These are phyloP conservation scores for Nyctibius grandis DNA, from an alignment of 2,797 vertebrate species.

Conservation along the genomic window DNA sequence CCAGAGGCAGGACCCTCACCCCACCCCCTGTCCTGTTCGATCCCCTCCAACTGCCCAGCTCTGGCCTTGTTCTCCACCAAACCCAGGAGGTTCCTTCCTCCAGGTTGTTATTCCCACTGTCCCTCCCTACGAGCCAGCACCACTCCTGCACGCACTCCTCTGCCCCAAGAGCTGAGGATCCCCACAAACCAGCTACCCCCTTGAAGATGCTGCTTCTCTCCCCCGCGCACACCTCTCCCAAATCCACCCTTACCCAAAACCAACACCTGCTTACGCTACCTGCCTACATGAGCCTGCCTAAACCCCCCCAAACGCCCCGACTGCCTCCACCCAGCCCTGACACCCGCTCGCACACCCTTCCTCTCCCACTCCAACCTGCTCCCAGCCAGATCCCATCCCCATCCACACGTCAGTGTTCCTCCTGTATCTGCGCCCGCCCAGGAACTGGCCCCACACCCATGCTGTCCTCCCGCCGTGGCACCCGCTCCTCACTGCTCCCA, in stretches of 20 bases:
- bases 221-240: accelerated
- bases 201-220: neutral
- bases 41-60: neutral
- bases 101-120: neutral
- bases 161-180: neutral
- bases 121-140: neutral
- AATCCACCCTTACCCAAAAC: neutral
- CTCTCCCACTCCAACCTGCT: neutral
- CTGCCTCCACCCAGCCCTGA: neutral
- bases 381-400: neutral
- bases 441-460: neutral
- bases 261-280: neutral
- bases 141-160: too few relatives aligned
- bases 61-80: neutral
- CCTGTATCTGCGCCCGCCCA: neutral
- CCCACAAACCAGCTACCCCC: neutral
- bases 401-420: neutral
- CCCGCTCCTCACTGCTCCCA: neutral
- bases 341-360: accelerated
- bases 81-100: neutral
- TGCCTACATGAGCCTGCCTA: neutral
- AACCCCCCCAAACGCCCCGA: neutral
- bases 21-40: neutral
- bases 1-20: neutral
- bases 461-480: neutral